Conservation (phyloP, 2,113 vertebrate species). For the Microtus montanus region DNA sequence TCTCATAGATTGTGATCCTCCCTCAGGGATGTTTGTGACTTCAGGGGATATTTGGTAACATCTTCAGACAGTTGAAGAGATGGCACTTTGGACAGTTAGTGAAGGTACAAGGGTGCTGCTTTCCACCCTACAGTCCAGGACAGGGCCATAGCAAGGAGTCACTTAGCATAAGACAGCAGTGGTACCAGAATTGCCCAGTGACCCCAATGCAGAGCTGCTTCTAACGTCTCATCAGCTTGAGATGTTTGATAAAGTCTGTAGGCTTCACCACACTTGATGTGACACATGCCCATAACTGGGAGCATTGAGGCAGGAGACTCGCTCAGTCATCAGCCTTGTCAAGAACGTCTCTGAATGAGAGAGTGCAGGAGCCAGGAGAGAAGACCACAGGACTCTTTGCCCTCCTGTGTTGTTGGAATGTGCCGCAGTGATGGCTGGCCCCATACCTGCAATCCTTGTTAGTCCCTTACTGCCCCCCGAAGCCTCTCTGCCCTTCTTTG, state of each 20-base stretch:
- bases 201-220: background rate
- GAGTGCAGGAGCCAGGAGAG: background rate
- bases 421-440: background rate
- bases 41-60: background rate
- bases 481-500: background rate
- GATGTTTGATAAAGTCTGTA: background rate
- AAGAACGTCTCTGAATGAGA: background rate
- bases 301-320: background rate
- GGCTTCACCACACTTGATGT: background rate
- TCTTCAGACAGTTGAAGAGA: background rate
- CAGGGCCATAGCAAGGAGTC: background rate
- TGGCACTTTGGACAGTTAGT: too few species aligned
- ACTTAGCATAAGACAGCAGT: background rate
- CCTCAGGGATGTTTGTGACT: background rate
- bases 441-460: background rate
- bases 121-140: background rate
- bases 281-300: background rate
- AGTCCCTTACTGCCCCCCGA: background rate
- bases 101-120: background rate
- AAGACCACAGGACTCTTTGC: background rate
- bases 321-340: background rate
- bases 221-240: background rate
- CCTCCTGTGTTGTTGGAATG: background rate
- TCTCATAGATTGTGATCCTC: background rate
- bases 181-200: background rate